Percentiles rank a stretch among this genome's conserved stretches.
These are phyloP conservation scores for Cryptoprocta ferox DNA, from an alignment of 2,797 vertebrate species.

Conservation along the genomic window DNA sequence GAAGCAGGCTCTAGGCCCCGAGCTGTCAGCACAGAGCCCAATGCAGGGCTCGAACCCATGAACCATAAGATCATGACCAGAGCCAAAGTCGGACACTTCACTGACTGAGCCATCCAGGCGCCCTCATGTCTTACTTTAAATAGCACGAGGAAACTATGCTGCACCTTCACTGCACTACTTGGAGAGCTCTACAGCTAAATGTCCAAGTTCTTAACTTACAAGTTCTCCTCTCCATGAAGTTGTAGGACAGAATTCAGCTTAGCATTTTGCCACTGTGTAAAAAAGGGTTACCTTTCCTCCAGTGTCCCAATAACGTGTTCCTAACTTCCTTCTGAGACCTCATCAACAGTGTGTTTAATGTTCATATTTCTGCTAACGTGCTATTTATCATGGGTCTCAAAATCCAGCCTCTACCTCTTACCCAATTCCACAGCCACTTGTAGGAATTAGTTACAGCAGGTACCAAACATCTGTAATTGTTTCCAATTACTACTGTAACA, in stretches of 20 bases:
- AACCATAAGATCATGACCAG: too few relatives aligned
- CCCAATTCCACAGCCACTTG: background rate
- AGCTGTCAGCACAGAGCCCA: too few relatives aligned
- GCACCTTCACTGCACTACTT: background rate
- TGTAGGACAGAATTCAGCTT: background rate
- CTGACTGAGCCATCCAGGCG: too few relatives aligned
- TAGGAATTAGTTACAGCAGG: background rate
- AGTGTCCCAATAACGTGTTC: background rate
- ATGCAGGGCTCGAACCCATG: too few relatives aligned
- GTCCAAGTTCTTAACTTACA: background rate
- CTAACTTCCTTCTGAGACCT: background rate
- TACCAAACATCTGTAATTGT: background rate
- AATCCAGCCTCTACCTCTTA: background rate
- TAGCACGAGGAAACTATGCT: background rate
- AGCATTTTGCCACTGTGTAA: background rate
- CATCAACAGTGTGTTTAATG: background rate
- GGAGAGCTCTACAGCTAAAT: background rate
- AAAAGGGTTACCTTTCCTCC: background rate
- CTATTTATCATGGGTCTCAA: background rate
- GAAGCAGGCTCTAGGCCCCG: too few relatives aligned
- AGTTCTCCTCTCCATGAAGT: background rate
- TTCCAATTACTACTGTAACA: background rate
- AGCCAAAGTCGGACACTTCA: too few relatives aligned
- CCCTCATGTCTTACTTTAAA: background rate
- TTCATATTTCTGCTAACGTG: background rate